Percentiles rank a stretch among this genome's conserved stretches.
Conservation (phyloP, 1,140 invertebrate genomes). For the Aphaenogaster rudis region DNA sequence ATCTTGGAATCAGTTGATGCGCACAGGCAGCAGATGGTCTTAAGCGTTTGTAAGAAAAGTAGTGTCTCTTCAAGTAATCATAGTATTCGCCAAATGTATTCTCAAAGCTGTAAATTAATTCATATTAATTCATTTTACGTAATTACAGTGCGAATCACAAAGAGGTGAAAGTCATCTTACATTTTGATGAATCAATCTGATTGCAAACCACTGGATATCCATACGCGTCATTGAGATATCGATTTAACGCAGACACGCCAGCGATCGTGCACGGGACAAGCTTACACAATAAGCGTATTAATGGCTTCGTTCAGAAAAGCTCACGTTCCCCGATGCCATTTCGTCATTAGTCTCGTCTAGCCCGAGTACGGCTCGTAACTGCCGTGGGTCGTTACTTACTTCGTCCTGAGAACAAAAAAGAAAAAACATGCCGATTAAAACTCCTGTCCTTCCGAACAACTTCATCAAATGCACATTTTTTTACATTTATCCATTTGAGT, state of each 20-base stretch:
- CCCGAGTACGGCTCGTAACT: constrained; percentile 67
- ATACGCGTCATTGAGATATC: constrained; percentile 53
- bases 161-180: constrained; percentile 39
- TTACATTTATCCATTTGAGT: constrained; percentile 53
- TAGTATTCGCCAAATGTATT: background rate
- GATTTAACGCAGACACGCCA: constrained; percentile 52
- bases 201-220: constrained; percentile 36
- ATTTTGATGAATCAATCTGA: constrained; percentile 45
- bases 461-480: constrained; percentile 69
- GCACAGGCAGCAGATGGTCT: background rate
- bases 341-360: constrained; percentile 75
- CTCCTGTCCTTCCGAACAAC: constrained; percentile 67
- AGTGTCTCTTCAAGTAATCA: background rate
- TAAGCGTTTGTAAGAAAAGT: background rate
- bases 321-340: constrained; percentile 75
- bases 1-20: no score
- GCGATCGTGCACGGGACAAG: constrained; percentile 42
- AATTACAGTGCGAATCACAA: constrained; percentile 18
- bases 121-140: constrained; percentile 1
- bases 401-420: constrained; percentile 86
- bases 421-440: constrained; percentile 82
- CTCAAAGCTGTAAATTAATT: background rate
- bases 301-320: constrained; percentile 70
- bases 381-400: constrained; percentile 84
- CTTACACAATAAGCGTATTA: constrained; percentile 65